A percentile compares a stretch with the other conserved stretches of the same genome.
Evolutionary conservation across 1,140 invertebrate genomes (phyloP).

Genomic region (Cotesia glomerata): DNA sequence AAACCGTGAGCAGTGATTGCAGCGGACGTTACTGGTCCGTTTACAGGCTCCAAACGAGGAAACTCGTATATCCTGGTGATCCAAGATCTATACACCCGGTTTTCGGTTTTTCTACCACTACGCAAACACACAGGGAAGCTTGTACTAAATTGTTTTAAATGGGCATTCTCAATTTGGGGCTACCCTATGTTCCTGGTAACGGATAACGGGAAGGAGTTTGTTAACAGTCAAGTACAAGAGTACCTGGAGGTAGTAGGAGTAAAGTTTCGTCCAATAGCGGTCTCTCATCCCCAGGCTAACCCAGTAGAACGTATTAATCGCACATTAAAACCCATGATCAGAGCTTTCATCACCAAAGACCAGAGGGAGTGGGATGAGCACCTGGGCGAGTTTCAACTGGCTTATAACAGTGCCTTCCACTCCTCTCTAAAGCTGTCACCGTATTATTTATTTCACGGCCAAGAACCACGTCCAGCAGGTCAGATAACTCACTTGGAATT

Average conservation of each 20-base stretch:
- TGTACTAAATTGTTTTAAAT: constrained; percentile 9
- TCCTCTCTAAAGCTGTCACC: too few relatives aligned
- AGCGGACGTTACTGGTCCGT: constrained; percentile 14
- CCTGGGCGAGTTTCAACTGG: background rate
- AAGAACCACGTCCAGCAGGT: too few relatives aligned
- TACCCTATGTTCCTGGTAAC: constrained; percentile 16
- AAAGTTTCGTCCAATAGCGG: too few relatives aligned
- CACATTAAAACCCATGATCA: constrained; percentile 23
- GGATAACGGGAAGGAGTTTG: too few relatives aligned
- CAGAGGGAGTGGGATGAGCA: constrained; percentile 12
- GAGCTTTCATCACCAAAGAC: constrained; percentile 11
- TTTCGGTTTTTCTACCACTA: constrained; percentile 18
- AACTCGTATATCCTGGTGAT: constrained; percentile 25
- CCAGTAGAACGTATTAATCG: constrained; percentile 20
- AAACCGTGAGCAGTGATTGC: constrained; percentile 14
- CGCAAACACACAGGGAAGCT: constrained; percentile 8
- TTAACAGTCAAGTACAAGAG: too few relatives aligned
- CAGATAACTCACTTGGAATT: too few relatives aligned
- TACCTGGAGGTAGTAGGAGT: too few relatives aligned
- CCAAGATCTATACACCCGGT: constrained; percentile 31
- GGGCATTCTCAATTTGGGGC: constrained; percentile 15
- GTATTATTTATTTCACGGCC: too few relatives aligned
- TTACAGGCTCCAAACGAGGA: constrained; percentile 20
- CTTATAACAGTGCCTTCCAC: too few relatives aligned
- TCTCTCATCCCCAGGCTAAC: constrained; percentile 20